Evolutionary conservation across 2,888 invertebrate genomes (phyloP).

Genomic region (Cataglyphis cursor): DNA sequence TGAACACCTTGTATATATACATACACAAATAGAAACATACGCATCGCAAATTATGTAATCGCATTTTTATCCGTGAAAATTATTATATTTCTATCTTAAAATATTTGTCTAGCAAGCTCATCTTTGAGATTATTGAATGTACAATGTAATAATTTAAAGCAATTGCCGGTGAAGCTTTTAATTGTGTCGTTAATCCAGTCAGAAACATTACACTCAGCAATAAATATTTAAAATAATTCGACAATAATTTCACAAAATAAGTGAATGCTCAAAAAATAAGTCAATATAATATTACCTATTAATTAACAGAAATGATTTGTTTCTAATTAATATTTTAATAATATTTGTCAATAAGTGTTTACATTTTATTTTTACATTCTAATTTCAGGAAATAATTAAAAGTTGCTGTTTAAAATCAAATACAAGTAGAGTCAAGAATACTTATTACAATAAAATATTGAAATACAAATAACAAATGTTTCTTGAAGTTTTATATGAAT

Average conservation of each 20-base stretch:
- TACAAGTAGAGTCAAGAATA: neutral
- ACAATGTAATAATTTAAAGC: slow-evolving; percentile 46
- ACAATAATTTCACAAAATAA: neutral
- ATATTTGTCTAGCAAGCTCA: neutral
- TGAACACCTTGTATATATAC: neutral
- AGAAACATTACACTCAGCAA: neutral
- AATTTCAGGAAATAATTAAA: neutral
- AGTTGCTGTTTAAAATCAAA: neutral
- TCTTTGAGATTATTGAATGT: slow-evolving; percentile 9
- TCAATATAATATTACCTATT: neutral
- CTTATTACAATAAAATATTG: neutral
- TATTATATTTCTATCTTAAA: neutral
- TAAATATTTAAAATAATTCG: neutral
- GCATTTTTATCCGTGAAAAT: neutral
- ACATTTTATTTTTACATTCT: neutral
- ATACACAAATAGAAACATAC: neutral
- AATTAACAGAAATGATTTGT: neutral
- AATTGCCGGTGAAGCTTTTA: neutral
- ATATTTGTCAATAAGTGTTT: neutral
- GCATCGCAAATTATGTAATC: neutral
- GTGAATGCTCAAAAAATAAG: neutral
- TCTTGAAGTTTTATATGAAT: neutral
- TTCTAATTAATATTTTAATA: neutral
- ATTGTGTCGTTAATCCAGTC: neutral
- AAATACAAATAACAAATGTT: neutral